Conservation (phyloP, 53 echinoderm and acorn worm genomes). For the Echinarachnius parma region DNA sequence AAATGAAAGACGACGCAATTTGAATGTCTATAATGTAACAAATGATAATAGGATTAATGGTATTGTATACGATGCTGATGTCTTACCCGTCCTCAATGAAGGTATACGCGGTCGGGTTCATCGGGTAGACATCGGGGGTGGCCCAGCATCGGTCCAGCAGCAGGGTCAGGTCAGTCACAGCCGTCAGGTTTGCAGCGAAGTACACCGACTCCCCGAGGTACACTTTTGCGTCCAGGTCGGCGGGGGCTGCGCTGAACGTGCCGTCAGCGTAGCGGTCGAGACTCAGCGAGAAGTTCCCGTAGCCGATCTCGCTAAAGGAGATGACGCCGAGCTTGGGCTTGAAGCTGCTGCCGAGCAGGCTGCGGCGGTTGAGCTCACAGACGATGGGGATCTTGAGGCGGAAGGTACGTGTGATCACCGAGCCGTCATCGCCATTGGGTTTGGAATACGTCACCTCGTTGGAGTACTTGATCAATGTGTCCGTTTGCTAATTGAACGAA, state of each 20-base stretch:
- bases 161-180: conserved; percentile 53
- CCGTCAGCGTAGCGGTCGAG: conserved; percentile 63
- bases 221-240: conserved; percentile 64
- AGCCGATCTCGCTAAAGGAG: conserved; percentile 54
- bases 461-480: conserved; percentile 36
- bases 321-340: conserved; percentile 74
- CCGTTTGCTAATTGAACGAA: conserved; percentile 30
- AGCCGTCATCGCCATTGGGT: conserved; percentile 48
- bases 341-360: conserved; percentile 56
- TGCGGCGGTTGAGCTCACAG: conserved; percentile 61
- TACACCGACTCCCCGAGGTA: conserved; percentile 54
- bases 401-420: conserved; percentile 29
- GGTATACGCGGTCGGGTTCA: neutral
- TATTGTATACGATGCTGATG: neutral
- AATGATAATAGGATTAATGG: neutral
- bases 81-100: conserved; percentile 21
- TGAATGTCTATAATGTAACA: neutral
- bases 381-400: conserved; percentile 63
- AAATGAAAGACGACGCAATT: neutral
- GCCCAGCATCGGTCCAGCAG: conserved; percentile 73
- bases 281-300: conserved; percentile 76
- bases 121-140: conserved; percentile 54
- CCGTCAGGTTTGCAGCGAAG: conserved; percentile 60
- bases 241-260: conserved; percentile 4
- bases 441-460: conserved; percentile 74